These are phyloP conservation scores for Dromococcyx pavoninus DNA, from an alignment of 2,797 vertebrate species.

Conservation along the genomic window DNA sequence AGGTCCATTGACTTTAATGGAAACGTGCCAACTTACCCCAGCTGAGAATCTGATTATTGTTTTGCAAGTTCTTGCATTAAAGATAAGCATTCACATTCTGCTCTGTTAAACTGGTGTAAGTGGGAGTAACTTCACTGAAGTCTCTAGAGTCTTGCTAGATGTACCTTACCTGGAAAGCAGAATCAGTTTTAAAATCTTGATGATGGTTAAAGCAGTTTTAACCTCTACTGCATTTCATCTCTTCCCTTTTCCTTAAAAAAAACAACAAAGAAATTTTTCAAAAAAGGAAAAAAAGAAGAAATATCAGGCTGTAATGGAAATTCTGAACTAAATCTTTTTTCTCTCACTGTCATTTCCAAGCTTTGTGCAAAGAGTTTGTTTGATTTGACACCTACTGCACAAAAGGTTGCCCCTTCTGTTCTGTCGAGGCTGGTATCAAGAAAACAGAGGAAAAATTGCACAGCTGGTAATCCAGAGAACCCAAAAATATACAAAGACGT, in stretches of 20 bases:
- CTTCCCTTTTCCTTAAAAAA: not conserved
- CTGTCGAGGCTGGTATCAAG: constrained; percentile 71
- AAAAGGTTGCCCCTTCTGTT: constrained; percentile 78
- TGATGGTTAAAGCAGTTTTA: not conserved
- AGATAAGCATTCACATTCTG: constrained; percentile 54
- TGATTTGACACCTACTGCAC: constrained; percentile 75
- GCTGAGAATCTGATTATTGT: constrained; percentile 71
- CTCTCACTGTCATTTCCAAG: constrained; percentile 56
- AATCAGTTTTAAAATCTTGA: constrained; percentile 19
- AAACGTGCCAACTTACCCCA: constrained; percentile 66
- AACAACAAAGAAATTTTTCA: not conserved
- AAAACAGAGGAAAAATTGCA: constrained; percentile 72
- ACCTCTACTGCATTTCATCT: not conserved
- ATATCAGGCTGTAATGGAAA: constrained; percentile 49
- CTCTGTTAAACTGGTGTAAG: constrained; percentile 13
- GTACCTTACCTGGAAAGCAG: not conserved
- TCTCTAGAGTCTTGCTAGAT: not conserved
- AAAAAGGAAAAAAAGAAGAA: not conserved
- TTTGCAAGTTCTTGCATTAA: constrained; percentile 69
- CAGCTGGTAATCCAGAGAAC: constrained; percentile 82
- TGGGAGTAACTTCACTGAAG: not conserved
- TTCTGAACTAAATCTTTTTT: constrained; percentile 42
- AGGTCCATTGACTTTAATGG: constrained; percentile 70
- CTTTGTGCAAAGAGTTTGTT: constrained; percentile 73
- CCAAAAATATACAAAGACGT: constrained; percentile 80